Evolutionary conservation across 2,797 vertebrate species (phyloP).

Genomic region (Eulemur coronatus): DNA sequence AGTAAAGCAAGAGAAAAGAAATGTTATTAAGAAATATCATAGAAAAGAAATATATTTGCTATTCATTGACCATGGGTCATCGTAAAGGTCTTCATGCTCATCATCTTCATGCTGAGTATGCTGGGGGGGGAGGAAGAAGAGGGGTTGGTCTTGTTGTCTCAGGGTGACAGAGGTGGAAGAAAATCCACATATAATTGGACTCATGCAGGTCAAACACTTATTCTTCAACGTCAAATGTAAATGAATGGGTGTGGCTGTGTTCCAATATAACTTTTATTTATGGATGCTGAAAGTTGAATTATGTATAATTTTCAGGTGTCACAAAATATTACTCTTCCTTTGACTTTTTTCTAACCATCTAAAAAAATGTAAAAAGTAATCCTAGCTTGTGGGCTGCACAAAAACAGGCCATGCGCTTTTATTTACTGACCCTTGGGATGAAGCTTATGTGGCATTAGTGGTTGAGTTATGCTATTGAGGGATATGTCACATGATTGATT

Average conservation of each 20-base stretch:
- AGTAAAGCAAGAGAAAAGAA: background rate
- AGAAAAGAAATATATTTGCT: background rate
- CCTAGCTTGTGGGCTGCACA: background rate
- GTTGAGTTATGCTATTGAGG: background rate
- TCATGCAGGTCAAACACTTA: background rate
- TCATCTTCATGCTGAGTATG: background rate
- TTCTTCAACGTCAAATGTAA: background rate
- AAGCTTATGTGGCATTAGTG: background rate
- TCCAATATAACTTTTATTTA: background rate
- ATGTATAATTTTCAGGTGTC: background rate
- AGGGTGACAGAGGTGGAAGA: background rate
- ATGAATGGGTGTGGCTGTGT: background rate
- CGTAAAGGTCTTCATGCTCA: background rate
- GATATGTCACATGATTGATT: background rate
- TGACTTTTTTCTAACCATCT: background rate
- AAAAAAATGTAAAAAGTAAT: background rate
- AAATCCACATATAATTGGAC: background rate
- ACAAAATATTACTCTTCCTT: background rate
- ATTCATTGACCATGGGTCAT: background rate
- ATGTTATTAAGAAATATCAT: background rate
- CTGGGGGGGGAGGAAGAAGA: background rate
- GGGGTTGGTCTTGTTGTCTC: background rate
- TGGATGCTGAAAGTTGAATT: background rate
- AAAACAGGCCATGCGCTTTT: accelerated
- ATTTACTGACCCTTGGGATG: background rate